Percentiles rank a stretch among this genome's conserved stretches.
Conservation (phyloP, 2,888 invertebrate genomes). For the Aquatica leii region DNA sequence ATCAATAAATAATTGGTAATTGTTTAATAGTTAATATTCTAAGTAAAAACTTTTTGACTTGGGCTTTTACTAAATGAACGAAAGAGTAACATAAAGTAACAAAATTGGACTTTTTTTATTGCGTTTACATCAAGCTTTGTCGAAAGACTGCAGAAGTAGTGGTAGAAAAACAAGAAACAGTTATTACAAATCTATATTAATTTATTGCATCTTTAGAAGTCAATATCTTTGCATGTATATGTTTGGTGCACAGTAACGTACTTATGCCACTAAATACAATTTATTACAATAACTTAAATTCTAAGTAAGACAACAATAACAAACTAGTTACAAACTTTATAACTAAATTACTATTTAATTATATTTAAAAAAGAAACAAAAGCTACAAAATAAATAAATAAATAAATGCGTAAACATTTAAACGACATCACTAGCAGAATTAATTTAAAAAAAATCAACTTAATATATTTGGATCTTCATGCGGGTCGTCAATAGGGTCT, state of each 20-base stretch:
- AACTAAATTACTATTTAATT: conserved; percentile 10
- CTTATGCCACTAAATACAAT: conserved; percentile 25
- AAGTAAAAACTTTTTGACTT: too few species aligned
- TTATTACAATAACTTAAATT: conserved; percentile 17
- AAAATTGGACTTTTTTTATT: too few species aligned
- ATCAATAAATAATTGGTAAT: too few species aligned
- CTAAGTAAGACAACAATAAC: conserved; percentile 20
- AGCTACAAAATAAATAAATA: conserved; percentile 28
- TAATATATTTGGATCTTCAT: conserved; percentile 26
- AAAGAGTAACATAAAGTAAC: too few species aligned
- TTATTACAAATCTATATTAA: conserved; percentile 24
- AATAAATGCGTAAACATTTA: conserved; percentile 30
- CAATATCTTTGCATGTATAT: conserved; percentile 32
- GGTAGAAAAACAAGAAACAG: too few species aligned
- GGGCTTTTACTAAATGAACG: too few species aligned
- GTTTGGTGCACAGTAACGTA: conserved; percentile 30
- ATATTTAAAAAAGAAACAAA: conserved; percentile 14
- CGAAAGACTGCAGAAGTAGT: too few species aligned
- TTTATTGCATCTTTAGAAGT: conserved; percentile 24
- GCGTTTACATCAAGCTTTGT: too few species aligned
- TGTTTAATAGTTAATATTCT: too few species aligned
- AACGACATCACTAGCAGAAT: conserved; percentile 37
- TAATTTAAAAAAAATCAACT: conserved; percentile 24
- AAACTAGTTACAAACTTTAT: conserved; percentile 16
- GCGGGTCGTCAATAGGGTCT: conserved; percentile 30